These are phyloP conservation scores for Drosophila grimshawi DNA, from an alignment of 1,140 invertebrate genomes.

Conservation along the genomic window DNA sequence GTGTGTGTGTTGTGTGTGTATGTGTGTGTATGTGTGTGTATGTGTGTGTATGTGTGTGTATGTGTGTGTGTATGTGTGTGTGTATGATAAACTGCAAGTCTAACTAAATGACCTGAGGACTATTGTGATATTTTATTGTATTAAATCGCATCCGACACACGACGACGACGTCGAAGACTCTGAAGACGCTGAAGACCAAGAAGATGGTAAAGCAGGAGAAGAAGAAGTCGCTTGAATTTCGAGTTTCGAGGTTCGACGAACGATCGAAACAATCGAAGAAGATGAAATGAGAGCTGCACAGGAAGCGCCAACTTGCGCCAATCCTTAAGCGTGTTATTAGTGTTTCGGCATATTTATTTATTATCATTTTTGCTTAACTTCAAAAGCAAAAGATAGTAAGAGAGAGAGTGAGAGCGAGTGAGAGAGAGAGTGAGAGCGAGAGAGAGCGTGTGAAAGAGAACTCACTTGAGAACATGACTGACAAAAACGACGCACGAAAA, in stretches of 20 bases:
- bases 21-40: constrained; percentile 48
- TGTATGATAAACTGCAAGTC: constrained; percentile 81
- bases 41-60: constrained; percentile 28
- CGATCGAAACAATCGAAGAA: constrained; percentile 13
- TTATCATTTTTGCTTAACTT: constrained; percentile 70
- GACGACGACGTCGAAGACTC: constrained; percentile 21
- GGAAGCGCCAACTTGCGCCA: constrained; percentile 78
- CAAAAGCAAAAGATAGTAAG: not conserved
- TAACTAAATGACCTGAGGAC: constrained; percentile 83
- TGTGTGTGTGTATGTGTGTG: constrained; percentile 42
- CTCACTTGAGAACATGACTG: constrained; percentile 24
- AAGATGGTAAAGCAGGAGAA: constrained; percentile 29
- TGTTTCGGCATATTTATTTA: constrained; percentile 82
- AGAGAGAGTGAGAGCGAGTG: not conserved
- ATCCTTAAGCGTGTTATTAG: constrained; percentile 81
- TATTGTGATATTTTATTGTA: constrained; percentile 84
- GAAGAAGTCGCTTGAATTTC: constrained; percentile 45
- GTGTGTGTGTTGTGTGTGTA: constrained; percentile 57
- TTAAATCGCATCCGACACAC: constrained; percentile 82
- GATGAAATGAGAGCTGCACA: constrained; percentile 33
- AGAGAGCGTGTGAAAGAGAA: not conserved
- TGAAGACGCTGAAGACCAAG: constrained; percentile 21
- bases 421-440: not conserved
- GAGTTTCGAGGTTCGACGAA: constrained; percentile 32
- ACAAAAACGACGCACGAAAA: constrained; percentile 25